phyloP scores from a whole-genome alignment of 2,888 invertebrate species.

The Timandra comae region DNA sequence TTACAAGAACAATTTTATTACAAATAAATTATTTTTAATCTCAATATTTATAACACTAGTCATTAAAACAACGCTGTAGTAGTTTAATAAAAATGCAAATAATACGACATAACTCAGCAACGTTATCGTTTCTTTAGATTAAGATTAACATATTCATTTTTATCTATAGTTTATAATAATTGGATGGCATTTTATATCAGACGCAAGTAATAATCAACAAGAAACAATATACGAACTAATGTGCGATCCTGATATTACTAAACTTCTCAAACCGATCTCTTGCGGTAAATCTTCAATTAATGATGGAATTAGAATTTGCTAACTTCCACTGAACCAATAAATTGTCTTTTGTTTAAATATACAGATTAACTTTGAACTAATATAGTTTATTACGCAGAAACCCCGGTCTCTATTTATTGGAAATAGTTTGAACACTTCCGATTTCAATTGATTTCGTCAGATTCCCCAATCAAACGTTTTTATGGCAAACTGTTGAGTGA shows the following conservation, averaged over 20 bases:
- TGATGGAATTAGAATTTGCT: conserved; percentile 50
- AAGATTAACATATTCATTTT: too few relatives aligned
- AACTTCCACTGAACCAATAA: conserved; percentile 51
- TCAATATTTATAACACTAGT: too few relatives aligned
- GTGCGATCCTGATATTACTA: conserved; percentile 48
- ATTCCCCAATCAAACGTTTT: conserved; percentile 7
- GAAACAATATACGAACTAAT: conserved; percentile 48
- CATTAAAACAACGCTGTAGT: too few relatives aligned
- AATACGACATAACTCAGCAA: too few relatives aligned
- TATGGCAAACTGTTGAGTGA: conserved; percentile 14
- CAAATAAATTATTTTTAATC: too few relatives aligned
- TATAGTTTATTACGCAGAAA: not conserved
- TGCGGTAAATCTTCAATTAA: conserved; percentile 52
- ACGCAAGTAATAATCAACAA: too few relatives aligned
- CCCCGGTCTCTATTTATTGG: not conserved
- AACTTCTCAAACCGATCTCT: conserved; percentile 40
- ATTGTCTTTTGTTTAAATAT: conserved; percentile 25
- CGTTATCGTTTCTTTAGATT: too few relatives aligned
- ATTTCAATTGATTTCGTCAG: conserved; percentile 4
- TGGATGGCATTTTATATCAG: too few relatives aligned
- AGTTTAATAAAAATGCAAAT: too few relatives aligned
- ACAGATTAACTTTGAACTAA: conserved; percentile 8
- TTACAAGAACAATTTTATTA: too few relatives aligned
- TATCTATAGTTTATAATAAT: too few relatives aligned
- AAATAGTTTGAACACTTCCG: conserved; percentile 9